phyloP scores from a whole-genome alignment of 1,140 invertebrate species.

The Drosophila simulans region DNA sequence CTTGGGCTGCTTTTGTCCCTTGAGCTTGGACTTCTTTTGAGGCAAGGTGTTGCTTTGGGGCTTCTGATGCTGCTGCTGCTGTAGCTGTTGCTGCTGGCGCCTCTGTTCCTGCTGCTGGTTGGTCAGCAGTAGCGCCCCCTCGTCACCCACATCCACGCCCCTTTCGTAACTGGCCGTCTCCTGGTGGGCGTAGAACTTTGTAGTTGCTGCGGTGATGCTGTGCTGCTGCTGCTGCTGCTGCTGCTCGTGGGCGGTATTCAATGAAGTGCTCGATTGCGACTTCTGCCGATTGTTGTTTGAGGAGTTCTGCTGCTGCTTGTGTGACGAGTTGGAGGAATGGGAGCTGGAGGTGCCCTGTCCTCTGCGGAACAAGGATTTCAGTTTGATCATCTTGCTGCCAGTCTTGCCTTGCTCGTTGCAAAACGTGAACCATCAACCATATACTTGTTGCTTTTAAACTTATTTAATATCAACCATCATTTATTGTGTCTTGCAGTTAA shows the following conservation, averaged over 20 bases:
- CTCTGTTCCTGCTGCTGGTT: constrained; percentile 56
- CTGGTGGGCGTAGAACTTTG: constrained; percentile 73
- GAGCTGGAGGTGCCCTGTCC: constrained; percentile 86
- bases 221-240: constrained; percentile 42
- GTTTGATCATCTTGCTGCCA: constrained; percentile 89
- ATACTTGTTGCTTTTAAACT: too few species aligned
- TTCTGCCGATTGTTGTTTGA: constrained; percentile 80
- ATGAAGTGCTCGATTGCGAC: constrained; percentile 76
- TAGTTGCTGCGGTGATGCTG: constrained; percentile 47
- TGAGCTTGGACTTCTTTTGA: constrained; percentile 76
- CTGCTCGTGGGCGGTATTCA: constrained; percentile 77
- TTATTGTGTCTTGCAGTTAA: too few species aligned
- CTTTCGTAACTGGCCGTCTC: constrained; percentile 69
- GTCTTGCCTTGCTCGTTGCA: constrained; percentile 32
- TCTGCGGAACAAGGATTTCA: constrained; percentile 92
- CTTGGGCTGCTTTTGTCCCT: constrained; percentile 81
- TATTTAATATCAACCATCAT: background rate
- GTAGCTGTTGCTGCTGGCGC: constrained; percentile 39
- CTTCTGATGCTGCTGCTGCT: constrained; percentile 42
- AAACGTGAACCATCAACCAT: constrained; percentile 67
- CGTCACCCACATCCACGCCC: constrained; percentile 79
- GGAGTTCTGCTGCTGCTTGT: constrained; percentile 61
- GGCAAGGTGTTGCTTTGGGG: constrained; percentile 71
- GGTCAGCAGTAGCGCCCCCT: constrained; percentile 68
- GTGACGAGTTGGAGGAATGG: constrained; percentile 71